Conservation (phyloP, 2,113 vertebrate genomes). For the Heterotis niloticus region DNA sequence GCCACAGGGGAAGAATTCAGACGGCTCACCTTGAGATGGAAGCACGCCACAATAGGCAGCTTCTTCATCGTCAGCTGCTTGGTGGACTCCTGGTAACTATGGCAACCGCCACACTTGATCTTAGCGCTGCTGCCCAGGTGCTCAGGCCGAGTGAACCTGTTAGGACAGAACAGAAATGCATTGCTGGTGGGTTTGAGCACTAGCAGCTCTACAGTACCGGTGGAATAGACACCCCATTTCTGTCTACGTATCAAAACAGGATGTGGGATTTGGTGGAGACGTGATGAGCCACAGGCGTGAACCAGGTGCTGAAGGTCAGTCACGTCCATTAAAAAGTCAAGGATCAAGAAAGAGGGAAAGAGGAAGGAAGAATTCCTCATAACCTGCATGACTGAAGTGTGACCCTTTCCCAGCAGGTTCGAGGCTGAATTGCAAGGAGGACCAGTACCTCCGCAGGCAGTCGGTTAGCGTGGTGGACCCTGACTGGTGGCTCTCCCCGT, state of each 20-base stretch:
- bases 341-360: not conserved
- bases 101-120: slow-evolving; percentile 98
- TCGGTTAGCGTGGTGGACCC: slow-evolving; percentile 95
- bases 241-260: no score
- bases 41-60: slow-evolving; percentile 97
- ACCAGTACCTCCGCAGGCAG: slow-evolving; percentile 85
- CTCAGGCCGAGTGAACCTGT: slow-evolving; percentile 91
- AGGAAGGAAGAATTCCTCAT: not conserved
- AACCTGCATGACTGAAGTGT: no score
- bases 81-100: slow-evolving; percentile 97
- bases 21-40: slow-evolving; percentile 96
- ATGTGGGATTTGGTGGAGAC: no score
- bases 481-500: slow-evolving; percentile 86
- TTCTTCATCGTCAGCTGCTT: slow-evolving; percentile 99
- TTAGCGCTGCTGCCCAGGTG: slow-evolving; percentile 99
- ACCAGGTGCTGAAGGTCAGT: not conserved
- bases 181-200: no score
- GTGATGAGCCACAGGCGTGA: not conserved
- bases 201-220: not conserved
- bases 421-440: not conserved
- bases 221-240: no score
- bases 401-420: no score
- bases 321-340: not conserved
- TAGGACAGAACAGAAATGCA: not conserved
- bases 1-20: no score